A percentile compares a stretch with the other conserved stretches of the same genome.
Evolutionary conservation across 2,888 invertebrate genomes (phyloP).

Genomic region (Sphaeridia pumilis): DNA sequence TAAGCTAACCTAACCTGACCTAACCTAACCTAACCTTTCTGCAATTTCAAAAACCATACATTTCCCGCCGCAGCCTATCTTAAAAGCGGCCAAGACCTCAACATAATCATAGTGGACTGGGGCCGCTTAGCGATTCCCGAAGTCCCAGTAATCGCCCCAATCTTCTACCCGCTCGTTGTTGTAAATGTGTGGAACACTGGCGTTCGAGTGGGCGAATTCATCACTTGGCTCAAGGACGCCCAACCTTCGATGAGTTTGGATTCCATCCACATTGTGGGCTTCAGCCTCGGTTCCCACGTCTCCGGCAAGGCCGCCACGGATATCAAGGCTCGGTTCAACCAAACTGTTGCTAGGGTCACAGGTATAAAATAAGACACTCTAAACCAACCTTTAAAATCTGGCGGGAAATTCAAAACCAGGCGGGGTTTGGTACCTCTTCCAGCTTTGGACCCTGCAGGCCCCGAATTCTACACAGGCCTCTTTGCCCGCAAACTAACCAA

Average conservation of each 20-base stretch:
- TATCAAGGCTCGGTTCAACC: conserved; percentile 1
- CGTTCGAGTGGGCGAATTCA: conserved; percentile 10
- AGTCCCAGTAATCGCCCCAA: conserved; percentile 12
- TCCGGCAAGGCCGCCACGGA: conserved; percentile 5
- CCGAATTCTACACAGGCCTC: conserved; percentile 14
- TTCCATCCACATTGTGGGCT: conserved; percentile 8
- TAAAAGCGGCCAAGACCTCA: neutral
- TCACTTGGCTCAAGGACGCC: conserved; percentile 6
- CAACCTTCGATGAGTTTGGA: neutral
- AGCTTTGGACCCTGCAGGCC: conserved; percentile 14
- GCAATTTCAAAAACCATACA: neutral
- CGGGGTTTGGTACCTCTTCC: too few relatives aligned
- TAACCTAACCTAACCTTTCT: neutral
- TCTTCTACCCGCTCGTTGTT: conserved; percentile 12
- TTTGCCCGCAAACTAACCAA: conserved; percentile 5
- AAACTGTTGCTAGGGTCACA: conserved; percentile 4
- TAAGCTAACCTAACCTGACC: neutral
- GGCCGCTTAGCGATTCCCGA: conserved; percentile 8
- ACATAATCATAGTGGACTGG: conserved; percentile 7
- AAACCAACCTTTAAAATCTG: neutral
- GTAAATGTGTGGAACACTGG: conserved; percentile 14
- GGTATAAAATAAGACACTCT: neutral
- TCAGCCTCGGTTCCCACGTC: conserved; percentile 13
- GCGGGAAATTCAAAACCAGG: too few relatives aligned
- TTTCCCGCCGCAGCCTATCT: conserved; percentile 1